Conservation (phyloP, 2,113 vertebrate genomes). For the Menidia beryllina region DNA sequence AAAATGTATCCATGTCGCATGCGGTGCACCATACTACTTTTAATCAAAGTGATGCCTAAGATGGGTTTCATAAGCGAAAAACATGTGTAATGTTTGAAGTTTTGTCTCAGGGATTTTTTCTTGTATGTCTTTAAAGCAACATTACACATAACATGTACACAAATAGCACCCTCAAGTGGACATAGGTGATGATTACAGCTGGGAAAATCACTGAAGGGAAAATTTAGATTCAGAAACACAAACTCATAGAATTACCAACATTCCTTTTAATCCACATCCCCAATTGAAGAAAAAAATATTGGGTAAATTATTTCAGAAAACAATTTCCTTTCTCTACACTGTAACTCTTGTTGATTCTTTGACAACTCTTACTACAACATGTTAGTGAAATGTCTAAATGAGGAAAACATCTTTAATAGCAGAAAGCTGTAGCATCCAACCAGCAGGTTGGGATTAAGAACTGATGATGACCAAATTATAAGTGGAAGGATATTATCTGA, state of each 20-base stretch:
- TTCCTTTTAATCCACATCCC: neutral
- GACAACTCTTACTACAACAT: neutral
- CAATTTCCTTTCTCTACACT: neutral
- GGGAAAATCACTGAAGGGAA: neutral
- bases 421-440: neutral
- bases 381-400: too few relatives aligned
- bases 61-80: neutral
- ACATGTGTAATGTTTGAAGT: neutral
- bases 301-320: neutral
- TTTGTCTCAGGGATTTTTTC: constrained; percentile 2
- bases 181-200: constrained; percentile 25
- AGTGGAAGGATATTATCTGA: neutral
- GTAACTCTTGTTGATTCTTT: neutral
- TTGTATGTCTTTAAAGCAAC: neutral
- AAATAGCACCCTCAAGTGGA: constrained; percentile 49
- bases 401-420: neutral
- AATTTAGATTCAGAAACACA: too few relatives aligned
- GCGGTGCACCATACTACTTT: neutral
- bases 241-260: neutral
- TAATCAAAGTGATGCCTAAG: neutral
- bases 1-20: neutral
- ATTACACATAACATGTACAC: constrained; percentile 16
- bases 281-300: neutral
- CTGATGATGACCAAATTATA: neutral
- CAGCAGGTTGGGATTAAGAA: neutral